These are phyloP conservation scores for Hippocampus mohnikei DNA, from an alignment of 2,113 vertebrate species.

Conservation along the genomic window DNA sequence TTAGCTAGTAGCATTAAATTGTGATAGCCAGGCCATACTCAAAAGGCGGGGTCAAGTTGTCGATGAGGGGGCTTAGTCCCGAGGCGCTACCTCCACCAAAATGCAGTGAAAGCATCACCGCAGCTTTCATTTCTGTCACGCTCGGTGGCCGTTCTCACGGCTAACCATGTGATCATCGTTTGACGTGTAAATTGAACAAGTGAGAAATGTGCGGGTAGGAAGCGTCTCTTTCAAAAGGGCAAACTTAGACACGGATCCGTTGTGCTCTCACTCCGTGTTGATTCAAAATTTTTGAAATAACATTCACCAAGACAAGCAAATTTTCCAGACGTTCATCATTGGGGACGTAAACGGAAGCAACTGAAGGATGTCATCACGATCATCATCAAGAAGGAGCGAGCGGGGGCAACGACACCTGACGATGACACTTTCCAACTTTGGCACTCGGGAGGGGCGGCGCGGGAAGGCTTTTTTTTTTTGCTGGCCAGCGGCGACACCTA, in stretches of 20 bases:
- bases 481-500: constrained; percentile 43
- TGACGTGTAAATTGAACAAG: no score
- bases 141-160: neutral
- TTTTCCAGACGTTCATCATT: neutral
- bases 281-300: neutral
- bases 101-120: neutral
- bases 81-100: no score
- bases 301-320: neutral
- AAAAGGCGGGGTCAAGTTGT: no score
- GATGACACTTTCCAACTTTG: constrained; percentile 31
- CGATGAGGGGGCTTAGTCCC: no score
- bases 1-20: no score
- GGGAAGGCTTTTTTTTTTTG: constrained; percentile 9
- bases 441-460: constrained; percentile 42
- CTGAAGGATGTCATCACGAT: neutral
- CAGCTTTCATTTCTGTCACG: neutral
- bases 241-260: no score
- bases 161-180: no score
- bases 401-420: constrained; percentile 19
- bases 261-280: no score
- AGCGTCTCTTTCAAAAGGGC: no score
- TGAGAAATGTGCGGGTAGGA: no score
- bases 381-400: neutral
- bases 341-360: neutral
- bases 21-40: no score